Evolutionary conservation across 2,113 vertebrate species (phyloP), one percentile per base, ranked within the genome.

Genomic region (Plestiodon gilberti): DNA sequence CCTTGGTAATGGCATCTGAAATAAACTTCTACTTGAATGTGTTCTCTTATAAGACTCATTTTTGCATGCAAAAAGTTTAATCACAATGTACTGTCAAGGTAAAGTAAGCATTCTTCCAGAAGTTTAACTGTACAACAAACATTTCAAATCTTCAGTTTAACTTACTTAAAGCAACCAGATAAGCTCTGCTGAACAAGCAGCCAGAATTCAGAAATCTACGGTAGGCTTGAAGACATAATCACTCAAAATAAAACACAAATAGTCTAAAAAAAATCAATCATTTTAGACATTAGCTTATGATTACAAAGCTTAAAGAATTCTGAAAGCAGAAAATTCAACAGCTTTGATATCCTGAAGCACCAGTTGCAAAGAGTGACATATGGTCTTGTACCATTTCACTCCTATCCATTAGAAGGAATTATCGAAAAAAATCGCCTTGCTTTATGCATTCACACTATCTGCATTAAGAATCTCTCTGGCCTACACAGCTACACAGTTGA

Each of bases 321-420:
- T n/a, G 0, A 48, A 22, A 67, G 88, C 38, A 7, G 25, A 81
- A 1, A 0, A 80, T 77, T 64, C 48, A 86, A 57, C 38, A 87
- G 1, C 43, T 89, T 84, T 78, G 80, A 38, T 55, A 75, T 13
- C 83, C 71, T 83, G 90, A 91, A 91, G 30, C 30, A 90, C 70
- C 2, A 0, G 82, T n/a, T 77, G 70, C 20, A 83, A 86, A 84
- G 23, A 43, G 82, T 52, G 33, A 87, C 73, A 64, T 70, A 0
- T 0, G 0, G 35, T 87, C 38, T 78, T 61, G 43, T 33, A 86
- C 61, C 86, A 61, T 48, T 48, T 81, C 4, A 3, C 67, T 78
- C 25, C 85, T 86, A 89, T 22, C 48, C 87, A 88, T 71, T 89
- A 89, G 59, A 15, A 57, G 77, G 85, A 76, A 83, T 22, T 62